Conservation (phyloP, 1,140 invertebrate species). For the Araneus ventricosus region DNA sequence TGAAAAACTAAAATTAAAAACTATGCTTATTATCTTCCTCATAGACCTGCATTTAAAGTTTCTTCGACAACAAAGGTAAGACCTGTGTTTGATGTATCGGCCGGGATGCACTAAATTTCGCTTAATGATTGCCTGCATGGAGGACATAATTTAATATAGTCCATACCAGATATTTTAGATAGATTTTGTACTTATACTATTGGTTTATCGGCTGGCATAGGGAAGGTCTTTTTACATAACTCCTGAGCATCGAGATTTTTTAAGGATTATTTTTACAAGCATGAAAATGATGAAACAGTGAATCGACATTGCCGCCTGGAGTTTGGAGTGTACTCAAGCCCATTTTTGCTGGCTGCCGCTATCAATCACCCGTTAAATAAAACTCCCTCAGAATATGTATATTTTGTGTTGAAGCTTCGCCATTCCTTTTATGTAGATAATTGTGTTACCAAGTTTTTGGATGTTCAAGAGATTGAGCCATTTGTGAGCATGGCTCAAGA, state of each 20-base stretch:
- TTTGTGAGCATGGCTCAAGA: slow-evolving; percentile 1
- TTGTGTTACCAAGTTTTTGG: slow-evolving; percentile 26
- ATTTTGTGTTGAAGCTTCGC: not conserved
- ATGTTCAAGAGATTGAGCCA: not conserved
- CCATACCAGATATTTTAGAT: slow-evolving; percentile 78
- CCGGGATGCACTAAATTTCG: slow-evolving; percentile 69
- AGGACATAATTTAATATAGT: no score
- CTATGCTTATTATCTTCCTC: slow-evolving; percentile 75
- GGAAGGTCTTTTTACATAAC: slow-evolving; percentile 80
- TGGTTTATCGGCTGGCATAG: slow-evolving; percentile 80
- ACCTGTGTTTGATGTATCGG: slow-evolving; percentile 77
- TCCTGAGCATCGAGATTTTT: not conserved
- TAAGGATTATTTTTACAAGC: not conserved
- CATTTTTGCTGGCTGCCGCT: slow-evolving; percentile 12
- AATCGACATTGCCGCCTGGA: not conserved
- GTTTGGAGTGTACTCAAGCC: slow-evolving; percentile 28
- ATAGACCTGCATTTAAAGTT: slow-evolving; percentile 70
- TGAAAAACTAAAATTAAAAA: not conserved
- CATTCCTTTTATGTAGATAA: slow-evolving; percentile 58
- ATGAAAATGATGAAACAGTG: slow-evolving; percentile 8
- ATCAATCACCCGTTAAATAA: not conserved
- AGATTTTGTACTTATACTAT: slow-evolving; percentile 78
- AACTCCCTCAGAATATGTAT: not conserved
- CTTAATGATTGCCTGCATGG: slow-evolving; percentile 67
- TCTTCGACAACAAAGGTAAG: slow-evolving; percentile 76